phyloP scores from a whole-genome alignment of 2,113 vertebrate species.

The Athene noctua region DNA sequence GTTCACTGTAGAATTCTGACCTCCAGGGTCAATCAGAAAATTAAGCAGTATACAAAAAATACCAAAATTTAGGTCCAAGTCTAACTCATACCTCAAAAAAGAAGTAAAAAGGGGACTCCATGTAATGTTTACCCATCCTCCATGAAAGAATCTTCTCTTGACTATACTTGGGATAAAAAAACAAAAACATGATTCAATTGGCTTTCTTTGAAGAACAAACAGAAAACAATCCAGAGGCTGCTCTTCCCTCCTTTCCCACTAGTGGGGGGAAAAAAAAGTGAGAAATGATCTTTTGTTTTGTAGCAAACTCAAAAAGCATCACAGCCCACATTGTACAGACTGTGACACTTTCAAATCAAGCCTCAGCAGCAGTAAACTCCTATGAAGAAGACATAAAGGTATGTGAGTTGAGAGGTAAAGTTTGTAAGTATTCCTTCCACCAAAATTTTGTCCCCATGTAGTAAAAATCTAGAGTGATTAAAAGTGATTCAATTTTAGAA shows the following conservation, averaged over 20 bases:
- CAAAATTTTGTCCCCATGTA: neutral
- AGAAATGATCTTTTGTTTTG: neutral
- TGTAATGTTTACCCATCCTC: neutral
- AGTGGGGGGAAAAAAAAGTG: neutral
- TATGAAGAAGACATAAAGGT: neutral
- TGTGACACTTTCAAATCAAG: neutral
- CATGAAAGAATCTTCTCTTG: neutral
- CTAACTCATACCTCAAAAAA: neutral
- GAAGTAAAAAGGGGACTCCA: neutral
- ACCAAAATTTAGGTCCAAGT: neutral
- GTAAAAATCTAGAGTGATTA: neutral
- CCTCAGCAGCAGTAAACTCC: neutral
- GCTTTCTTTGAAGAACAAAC: neutral
- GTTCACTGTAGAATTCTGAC: neutral
- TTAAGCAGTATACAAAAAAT: neutral
- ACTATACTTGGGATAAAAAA: neutral
- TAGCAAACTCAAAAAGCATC: neutral
- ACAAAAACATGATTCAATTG: neutral
- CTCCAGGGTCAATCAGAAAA: neutral
- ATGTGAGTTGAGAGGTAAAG: neutral
- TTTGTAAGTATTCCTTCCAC: neutral
- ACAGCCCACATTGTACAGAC: neutral
- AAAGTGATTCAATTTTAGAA: neutral
- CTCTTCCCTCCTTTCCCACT: neutral
- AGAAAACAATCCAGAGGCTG: neutral